Evolutionary conservation across 2,113 vertebrate species (phyloP).

Genomic region (Andinoacara biseriatus): DNA sequence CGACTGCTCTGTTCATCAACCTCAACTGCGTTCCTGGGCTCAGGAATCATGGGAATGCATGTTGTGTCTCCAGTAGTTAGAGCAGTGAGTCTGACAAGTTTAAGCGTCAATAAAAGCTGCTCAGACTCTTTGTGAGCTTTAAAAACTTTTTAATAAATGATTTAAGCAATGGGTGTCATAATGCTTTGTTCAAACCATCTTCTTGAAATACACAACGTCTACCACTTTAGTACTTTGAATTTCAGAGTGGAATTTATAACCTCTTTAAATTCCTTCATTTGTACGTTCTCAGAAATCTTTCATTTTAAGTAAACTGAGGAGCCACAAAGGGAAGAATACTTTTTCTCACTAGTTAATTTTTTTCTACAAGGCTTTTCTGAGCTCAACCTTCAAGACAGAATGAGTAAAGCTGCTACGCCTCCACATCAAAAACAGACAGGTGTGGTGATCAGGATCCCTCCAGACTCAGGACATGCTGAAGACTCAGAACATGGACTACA

Average conservation of each 20-base stretch:
- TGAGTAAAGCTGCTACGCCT: background rate
- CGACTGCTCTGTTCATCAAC: conserved; percentile 1
- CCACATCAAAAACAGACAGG: background rate
- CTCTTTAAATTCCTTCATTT: background rate
- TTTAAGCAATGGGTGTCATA: background rate
- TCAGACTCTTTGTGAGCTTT: background rate
- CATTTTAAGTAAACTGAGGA: too few relatives aligned
- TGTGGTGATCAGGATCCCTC: background rate
- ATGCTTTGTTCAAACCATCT: background rate
- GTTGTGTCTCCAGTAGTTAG: conserved; percentile 34
- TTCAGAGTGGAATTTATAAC: background rate
- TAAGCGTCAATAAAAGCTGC: background rate
- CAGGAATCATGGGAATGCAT: conserved; percentile 48
- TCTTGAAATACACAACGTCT: background rate
- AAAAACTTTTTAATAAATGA: too few relatives aligned
- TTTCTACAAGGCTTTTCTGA: background rate
- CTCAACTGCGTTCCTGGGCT: background rate
- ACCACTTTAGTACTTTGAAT: background rate
- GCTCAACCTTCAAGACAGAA: background rate
- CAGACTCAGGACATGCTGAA: background rate
- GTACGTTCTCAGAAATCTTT: background rate
- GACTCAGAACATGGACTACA: too few relatives aligned
- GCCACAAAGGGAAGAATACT: too few relatives aligned
- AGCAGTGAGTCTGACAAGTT: conserved; percentile 15
- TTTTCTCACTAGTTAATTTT: background rate